Conservation (phyloP, 2,797 vertebrate genomes). For the Dicrostonyx torquatus region DNA sequence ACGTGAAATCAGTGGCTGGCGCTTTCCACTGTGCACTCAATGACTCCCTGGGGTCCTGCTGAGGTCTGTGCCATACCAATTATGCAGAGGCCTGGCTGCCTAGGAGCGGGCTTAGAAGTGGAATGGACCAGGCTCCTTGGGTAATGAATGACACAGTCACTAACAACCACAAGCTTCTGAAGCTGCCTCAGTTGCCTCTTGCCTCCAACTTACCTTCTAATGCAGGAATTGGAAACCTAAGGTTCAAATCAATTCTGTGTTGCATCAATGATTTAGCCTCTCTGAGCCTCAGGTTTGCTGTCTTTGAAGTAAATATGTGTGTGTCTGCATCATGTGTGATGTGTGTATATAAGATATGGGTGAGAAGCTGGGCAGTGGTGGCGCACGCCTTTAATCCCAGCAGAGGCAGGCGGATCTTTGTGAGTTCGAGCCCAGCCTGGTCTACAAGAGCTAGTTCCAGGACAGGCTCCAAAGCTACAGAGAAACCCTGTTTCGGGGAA, state of each 20-base stretch:
- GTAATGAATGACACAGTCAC: neutral
- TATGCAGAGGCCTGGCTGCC: neutral
- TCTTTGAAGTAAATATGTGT: neutral
- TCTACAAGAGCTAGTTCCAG: no score
- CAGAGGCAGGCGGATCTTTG: no score
- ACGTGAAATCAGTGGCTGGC: conserved; percentile 55
- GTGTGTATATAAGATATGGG: neutral
- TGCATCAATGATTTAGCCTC: neutral
- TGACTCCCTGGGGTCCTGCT: conserved; percentile 56
- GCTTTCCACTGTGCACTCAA: conserved; percentile 38
- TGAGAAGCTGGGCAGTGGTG: no score
- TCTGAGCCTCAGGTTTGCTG: neutral
- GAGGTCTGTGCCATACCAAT: conserved; percentile 17
- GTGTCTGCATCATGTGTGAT: neutral
- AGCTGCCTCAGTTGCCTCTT: neutral
- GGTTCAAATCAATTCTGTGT: neutral
- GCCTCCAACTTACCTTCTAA: neutral
- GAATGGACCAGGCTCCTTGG: neutral
- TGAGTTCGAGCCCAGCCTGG: no score
- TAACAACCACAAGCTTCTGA: neutral
- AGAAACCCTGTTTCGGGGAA: no score
- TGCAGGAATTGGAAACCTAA: neutral
- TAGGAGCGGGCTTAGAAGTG: neutral
- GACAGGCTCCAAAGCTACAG: no score
- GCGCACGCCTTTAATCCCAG: no score